A percentile compares a stretch with the other conserved stretches of the same genome.
Conservation (phyloP, 2,797 vertebrate species). For the Platalea minor region DNA sequence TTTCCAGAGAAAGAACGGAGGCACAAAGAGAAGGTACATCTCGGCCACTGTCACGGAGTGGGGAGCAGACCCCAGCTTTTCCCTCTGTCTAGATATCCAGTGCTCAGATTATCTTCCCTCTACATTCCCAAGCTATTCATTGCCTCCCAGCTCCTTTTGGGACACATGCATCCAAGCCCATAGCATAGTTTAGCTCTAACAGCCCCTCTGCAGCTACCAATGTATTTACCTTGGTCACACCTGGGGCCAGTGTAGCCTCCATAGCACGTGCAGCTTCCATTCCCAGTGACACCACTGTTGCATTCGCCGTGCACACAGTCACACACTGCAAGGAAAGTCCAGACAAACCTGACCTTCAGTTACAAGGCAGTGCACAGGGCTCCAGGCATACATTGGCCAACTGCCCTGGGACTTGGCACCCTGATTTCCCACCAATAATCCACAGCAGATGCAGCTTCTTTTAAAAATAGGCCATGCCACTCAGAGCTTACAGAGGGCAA, state of each 20-base stretch:
- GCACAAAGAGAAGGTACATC: background rate
- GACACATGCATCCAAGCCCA: background rate
- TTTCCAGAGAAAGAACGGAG: background rate
- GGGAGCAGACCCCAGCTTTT: background rate
- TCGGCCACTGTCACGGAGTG: background rate
- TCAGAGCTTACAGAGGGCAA: background rate
- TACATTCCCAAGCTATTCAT: background rate
- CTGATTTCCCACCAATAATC: background rate
- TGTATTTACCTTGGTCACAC: conserved; percentile 85
- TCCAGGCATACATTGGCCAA: background rate
- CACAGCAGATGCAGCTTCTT: background rate
- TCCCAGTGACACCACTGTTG: conserved; percentile 75
- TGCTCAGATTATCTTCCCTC: background rate
- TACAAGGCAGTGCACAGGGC: background rate
- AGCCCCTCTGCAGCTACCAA: background rate
- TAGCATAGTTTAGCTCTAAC: background rate
- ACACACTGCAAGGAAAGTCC: conserved; percentile 77
- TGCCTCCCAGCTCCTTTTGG: background rate
- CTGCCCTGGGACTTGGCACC: background rate
- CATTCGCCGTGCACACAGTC: conserved; percentile 85
- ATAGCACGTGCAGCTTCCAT: conserved; percentile 87
- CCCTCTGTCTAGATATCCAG: background rate
- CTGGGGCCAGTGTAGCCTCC: conserved; percentile 84
- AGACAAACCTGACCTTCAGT: background rate
- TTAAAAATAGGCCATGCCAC: background rate